Evolutionary conservation across 2,113 vertebrate genomes (phyloP).

Genomic region (Accipiter cooperii): DNA sequence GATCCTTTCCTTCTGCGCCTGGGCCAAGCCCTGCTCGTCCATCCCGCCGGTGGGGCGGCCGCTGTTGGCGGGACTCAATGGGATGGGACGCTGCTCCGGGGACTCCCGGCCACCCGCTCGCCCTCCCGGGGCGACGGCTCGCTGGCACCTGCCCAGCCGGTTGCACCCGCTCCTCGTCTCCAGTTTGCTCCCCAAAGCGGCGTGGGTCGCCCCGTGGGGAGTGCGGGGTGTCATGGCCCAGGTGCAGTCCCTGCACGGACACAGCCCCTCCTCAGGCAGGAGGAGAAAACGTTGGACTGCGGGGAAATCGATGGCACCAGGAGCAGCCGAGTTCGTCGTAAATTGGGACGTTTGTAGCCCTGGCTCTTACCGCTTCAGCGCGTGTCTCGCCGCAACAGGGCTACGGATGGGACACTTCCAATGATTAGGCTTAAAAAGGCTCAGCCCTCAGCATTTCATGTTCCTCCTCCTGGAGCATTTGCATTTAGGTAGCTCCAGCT

Average conservation of each 20-base stretch:
- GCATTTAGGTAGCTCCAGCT: neutral
- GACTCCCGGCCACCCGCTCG: neutral
- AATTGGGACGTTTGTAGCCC: neutral
- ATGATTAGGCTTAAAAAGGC: neutral
- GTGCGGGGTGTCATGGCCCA: fast-evolving
- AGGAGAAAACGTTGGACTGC: fast-evolving
- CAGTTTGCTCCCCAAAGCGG: fast-evolving
- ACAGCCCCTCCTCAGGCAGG: neutral
- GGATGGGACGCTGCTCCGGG: neutral
- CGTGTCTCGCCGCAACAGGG: neutral
- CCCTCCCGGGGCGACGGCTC: fast-evolving
- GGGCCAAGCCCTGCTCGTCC: neutral
- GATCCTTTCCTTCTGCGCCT: neutral
- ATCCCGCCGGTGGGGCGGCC: neutral
- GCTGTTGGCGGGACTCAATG: neutral
- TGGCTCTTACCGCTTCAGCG: neutral
- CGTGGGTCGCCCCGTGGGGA: fast-evolving
- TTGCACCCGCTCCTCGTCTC: fast-evolving
- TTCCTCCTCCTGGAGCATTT: neutral
- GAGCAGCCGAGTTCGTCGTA: neutral
- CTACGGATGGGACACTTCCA: fast-evolving
- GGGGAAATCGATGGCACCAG: neutral
- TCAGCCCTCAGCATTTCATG: neutral
- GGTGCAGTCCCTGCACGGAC: fast-evolving
- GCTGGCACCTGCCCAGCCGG: neutral